These are phyloP conservation scores for Montipora capricornis DNA, from an alignment of 64 coral and sea anemone genomes.

Conservation along the genomic window DNA sequence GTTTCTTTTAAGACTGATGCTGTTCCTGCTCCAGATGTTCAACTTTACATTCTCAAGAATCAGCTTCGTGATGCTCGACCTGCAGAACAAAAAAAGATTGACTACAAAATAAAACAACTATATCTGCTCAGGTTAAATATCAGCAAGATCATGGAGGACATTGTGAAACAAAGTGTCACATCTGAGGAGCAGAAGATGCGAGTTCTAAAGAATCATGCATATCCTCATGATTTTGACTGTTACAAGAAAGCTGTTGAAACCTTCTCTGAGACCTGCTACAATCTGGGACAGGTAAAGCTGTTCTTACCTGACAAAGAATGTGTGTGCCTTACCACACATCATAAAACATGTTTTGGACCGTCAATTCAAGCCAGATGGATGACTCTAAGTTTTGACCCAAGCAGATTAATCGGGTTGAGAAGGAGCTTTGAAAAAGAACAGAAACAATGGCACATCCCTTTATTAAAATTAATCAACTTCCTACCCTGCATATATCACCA, in stretches of 20 bases:
- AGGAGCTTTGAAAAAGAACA: too few relatives aligned
- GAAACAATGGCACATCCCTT: too few relatives aligned
- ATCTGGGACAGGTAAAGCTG: conserved; percentile 78
- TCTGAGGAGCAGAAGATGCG: conserved; percentile 45
- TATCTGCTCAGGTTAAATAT: conserved; percentile 65
- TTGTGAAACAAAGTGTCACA: conserved; percentile 43
- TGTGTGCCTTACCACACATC: too few relatives aligned
- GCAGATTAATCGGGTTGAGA: too few relatives aligned
- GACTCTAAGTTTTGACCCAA: too few relatives aligned
- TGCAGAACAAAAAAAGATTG: conserved; percentile 55
- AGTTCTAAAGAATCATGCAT: conserved; percentile 59
- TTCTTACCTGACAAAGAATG: not conserved
- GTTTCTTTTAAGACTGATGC: conserved; percentile 72
- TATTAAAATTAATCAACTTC: too few relatives aligned
- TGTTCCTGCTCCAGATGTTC: conserved; percentile 89
- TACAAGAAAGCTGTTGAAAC: conserved; percentile 76
- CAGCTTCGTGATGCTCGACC: conserved; percentile 38
- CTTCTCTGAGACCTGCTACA: conserved; percentile 82
- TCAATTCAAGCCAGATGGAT: too few relatives aligned
- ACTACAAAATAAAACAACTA: conserved; percentile 59
- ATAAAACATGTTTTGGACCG: too few relatives aligned
- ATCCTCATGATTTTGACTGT: conserved; percentile 78
- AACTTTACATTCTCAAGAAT: conserved; percentile 77
- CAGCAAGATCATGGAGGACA: conserved; percentile 56
- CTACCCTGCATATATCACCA: too few relatives aligned